Base-by-base conservation (phyloP, 2,888 invertebrate genomes). In the Charanyca ferruginea region DNA sequence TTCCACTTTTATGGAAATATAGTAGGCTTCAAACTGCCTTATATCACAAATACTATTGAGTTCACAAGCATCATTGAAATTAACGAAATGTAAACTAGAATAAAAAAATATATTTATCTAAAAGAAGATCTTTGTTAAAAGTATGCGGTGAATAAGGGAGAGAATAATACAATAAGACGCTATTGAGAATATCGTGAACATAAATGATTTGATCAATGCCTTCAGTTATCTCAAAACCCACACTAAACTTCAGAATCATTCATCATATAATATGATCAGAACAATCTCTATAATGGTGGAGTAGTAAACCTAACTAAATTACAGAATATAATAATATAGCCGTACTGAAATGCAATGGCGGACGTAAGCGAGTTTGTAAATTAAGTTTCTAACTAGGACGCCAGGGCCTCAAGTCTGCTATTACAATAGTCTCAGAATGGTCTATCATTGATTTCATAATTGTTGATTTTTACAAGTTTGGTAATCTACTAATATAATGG, bases 361-460 rank as follows among this genome's bases (percentile, higher is more conserved):
- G 23, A 53, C n/a, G 20, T 18, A 20, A 49, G 25, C 23, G 49
- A 55, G 68, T 45, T 25, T n/a, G 44, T 22, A 70, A 74, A 70
- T 51, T 32, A 25, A 32, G 75, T 66, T 55, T 18, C 23, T 41
- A 74, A 41, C 25, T 41, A 51, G 32, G 23, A 51, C 38, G 32
- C 23, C 16, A 38, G 42, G n/a, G n/a, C n/a, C n/a, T n/a, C n/a
- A n/a, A n/a, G n/a, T n/a, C n/a, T n/a, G n/a, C n/a, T n/a, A n/a
- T n/a, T n/a, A n/a, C n/a, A n/a, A n/a, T n/a, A n/a, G n/a, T n/a
- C n/a, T n/a, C n/a, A n/a, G n/a, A n/a, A n/a, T n/a, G n/a, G n/a
- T n/a, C n/a, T n/a, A n/a, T n/a, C n/a, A n/a, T n/a, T n/a, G n/a
- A n/a, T n/a, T n/a, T n/a, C n/a, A n/a, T n/a, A n/a, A n/a, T n/a